phyloP scores from a whole-genome alignment of 2,888 invertebrate genomes.

The Hedya salicella region DNA sequence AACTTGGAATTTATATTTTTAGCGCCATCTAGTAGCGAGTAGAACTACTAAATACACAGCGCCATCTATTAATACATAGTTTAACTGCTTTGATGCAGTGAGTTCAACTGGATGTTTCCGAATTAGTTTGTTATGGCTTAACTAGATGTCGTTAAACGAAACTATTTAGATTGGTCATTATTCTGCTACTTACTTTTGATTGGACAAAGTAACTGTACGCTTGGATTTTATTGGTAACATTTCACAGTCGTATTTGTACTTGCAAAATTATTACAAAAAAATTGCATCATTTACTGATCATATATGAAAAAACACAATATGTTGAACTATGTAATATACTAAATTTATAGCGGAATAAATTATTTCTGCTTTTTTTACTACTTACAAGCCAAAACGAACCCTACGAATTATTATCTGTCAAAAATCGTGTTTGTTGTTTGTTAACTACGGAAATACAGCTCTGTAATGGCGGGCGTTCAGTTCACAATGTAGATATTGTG shows the following conservation, averaged over 20 bases:
- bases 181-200: constrained; percentile 10
- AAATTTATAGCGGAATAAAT: not conserved
- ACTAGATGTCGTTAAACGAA: constrained; percentile 12
- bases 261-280: constrained; percentile 1
- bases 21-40: constrained; percentile 3
- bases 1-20: too few species aligned
- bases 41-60: not conserved
- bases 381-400: constrained; percentile 2
- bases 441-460: constrained; percentile 40
- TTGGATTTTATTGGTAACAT: constrained; percentile 13
- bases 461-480: constrained; percentile 47
- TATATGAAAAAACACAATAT: not conserved
- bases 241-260: constrained; percentile 23
- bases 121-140: not conserved
- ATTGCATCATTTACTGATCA: not conserved
- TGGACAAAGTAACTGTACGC: not conserved
- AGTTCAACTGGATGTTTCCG: not conserved
- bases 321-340: not conserved
- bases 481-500: not conserved
- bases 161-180: not conserved
- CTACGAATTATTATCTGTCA: not conserved
- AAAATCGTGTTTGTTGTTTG: constrained; percentile 22
- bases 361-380: not conserved
- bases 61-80: not conserved
- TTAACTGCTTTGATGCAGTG: not conserved